A percentile compares a stretch with the other conserved stretches of the same genome.
phyloP scores from a whole-genome alignment of 2,113 vertebrate species.

The Entelurus aequoreus region DNA sequence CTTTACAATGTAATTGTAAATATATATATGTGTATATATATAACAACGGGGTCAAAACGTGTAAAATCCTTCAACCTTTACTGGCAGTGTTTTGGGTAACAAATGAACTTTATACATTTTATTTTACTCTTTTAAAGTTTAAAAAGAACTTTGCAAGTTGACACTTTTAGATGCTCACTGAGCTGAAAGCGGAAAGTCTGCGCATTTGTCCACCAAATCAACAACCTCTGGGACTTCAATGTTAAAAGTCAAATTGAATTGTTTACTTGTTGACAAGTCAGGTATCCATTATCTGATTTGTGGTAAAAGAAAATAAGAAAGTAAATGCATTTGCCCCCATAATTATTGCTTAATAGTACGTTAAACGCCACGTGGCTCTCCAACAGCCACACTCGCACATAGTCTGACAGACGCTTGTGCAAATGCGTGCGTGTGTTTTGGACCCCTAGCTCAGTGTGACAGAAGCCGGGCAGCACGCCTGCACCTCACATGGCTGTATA shows the following conservation, averaged over 20 bases:
- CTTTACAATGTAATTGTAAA: too few relatives aligned
- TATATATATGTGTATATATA: too few relatives aligned
- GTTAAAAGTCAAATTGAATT: background rate
- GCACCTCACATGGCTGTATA: constrained; percentile 76
- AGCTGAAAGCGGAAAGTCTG: too few relatives aligned
- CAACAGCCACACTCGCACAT: constrained; percentile 4
- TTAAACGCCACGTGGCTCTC: constrained; percentile 42
- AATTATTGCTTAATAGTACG: constrained; percentile 9
- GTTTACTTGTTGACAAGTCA: background rate
- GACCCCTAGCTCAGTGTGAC: constrained; percentile 27
- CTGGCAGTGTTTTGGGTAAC: too few relatives aligned
- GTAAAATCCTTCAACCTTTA: too few relatives aligned
- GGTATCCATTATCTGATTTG: background rate
- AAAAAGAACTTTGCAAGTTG: too few relatives aligned
- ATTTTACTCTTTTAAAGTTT: too few relatives aligned
- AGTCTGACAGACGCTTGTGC: constrained; percentile 9
- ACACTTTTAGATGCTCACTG: too few relatives aligned
- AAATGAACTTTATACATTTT: too few relatives aligned
- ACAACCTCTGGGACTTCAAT: background rate
- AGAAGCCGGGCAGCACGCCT: constrained; percentile 47
- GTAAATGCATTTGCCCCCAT: too few relatives aligned
- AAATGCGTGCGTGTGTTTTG: constrained; percentile 17
- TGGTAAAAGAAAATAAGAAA: background rate
- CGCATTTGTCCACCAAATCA: too few relatives aligned
- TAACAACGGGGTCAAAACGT: too few relatives aligned